phyloP scores from a whole-genome alignment of 2,113 vertebrate genomes.

The Vidua macroura region DNA sequence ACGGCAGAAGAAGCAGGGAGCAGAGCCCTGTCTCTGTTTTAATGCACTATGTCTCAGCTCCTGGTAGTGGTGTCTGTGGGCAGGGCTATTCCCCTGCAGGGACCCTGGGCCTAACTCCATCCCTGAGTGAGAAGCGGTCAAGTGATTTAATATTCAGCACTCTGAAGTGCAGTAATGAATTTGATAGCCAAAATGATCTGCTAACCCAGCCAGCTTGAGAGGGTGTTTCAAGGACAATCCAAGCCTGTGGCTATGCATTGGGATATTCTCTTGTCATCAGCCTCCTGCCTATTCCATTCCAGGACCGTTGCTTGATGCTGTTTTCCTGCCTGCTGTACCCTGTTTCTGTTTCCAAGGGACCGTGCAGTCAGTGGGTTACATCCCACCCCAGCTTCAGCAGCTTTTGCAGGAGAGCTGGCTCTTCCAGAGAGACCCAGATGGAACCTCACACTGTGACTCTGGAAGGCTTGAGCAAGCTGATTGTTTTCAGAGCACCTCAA shows the following conservation, averaged over 20 bases:
- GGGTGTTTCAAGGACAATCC: neutral
- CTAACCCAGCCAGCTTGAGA: neutral
- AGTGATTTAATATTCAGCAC: neutral
- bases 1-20: accelerated
- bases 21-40: neutral
- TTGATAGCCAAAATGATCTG: neutral
- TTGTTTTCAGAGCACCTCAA: neutral
- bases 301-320: neutral
- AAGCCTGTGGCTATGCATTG: neutral
- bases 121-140: neutral
- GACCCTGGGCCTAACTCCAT: neutral
- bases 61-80: neutral
- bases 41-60: neutral
- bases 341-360: neutral
- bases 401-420: neutral
- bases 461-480: neutral
- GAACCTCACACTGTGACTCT: neutral
- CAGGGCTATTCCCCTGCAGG: neutral
- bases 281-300: neutral
- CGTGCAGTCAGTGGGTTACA: accelerated
- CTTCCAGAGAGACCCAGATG: neutral
- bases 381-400: neutral
- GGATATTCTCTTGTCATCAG: conserved; percentile 3
- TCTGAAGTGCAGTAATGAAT: neutral
- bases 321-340: neutral